A percentile compares a stretch with the other conserved stretches of the same genome.
phyloP scores from a whole-genome alignment of 1,140 invertebrate genomes.

The Galendromus occidentalis region DNA sequence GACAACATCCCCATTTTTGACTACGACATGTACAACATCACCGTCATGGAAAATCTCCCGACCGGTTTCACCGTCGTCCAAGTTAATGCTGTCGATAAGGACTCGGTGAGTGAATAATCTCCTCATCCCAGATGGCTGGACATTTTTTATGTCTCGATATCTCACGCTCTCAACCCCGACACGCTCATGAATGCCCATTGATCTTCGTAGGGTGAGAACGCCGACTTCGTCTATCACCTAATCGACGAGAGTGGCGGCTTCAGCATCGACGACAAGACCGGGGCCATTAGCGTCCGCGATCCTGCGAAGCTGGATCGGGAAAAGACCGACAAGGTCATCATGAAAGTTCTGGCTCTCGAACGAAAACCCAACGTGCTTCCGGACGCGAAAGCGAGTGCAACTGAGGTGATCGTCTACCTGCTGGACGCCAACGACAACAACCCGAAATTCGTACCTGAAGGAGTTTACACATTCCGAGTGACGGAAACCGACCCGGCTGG shows the following conservation, averaged over 20 bases:
- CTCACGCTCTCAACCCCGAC: background rate
- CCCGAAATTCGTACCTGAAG: constrained; percentile 55
- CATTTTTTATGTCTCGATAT: constrained; percentile 1
- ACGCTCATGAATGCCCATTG: constrained; percentile 14
- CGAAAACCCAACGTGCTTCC: constrained; percentile 22
- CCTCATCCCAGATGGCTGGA: background rate
- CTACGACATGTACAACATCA: constrained; percentile 68
- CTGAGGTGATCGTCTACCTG: constrained; percentile 37
- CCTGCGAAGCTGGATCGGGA: constrained; percentile 57
- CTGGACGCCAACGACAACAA: constrained; percentile 71
- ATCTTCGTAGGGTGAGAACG: constrained; percentile 44
- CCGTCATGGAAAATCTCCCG: constrained; percentile 69
- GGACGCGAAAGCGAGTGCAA: constrained; percentile 16
- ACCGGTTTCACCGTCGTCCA: constrained; percentile 62
- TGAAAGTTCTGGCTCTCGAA: constrained; percentile 20
- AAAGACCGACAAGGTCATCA: constrained; percentile 29
- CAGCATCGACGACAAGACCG: constrained; percentile 48
- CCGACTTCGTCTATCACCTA: constrained; percentile 55
- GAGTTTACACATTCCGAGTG: constrained; percentile 38
- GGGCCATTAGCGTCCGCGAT: constrained; percentile 61
- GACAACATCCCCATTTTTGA: constrained; percentile 47
- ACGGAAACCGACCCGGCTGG: constrained; percentile 22
- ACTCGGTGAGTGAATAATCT: constrained; percentile 14
- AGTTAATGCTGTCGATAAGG: constrained; percentile 20
- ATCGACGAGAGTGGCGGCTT: constrained; percentile 52